Conservation (phyloP, 2,113 vertebrate species). For the Herpailurus yagouaroundi region DNA sequence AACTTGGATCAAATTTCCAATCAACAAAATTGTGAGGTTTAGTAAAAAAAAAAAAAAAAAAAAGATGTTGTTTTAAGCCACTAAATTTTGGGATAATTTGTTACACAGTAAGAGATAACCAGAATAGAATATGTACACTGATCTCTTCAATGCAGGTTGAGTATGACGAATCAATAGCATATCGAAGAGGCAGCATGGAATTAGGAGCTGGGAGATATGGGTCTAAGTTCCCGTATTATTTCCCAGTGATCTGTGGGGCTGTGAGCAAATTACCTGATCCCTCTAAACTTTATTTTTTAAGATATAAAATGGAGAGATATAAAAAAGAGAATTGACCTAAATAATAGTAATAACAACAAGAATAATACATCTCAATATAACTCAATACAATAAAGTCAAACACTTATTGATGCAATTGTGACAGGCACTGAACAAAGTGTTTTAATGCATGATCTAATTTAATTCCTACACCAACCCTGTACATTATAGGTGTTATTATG, state of each 20-base stretch:
- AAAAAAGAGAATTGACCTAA: not conserved
- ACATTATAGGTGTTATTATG: not conserved
- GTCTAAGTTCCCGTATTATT: not conserved
- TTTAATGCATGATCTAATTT: not conserved
- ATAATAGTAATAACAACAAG: not conserved
- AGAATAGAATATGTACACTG: not conserved
- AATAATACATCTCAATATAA: not conserved
- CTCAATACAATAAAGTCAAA: not conserved
- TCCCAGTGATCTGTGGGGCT: not conserved
- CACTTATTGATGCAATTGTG: not conserved
- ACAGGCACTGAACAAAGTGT: not conserved
- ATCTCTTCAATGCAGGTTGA: not conserved
- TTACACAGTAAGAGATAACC: not conserved
- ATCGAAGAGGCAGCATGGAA: not conserved
- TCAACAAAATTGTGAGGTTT: not conserved
- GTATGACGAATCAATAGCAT: not conserved
- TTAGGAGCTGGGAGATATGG: not conserved
- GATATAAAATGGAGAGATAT: not conserved
- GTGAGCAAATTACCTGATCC: not conserved
- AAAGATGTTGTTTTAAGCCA: not conserved
- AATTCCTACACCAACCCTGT: not conserved
- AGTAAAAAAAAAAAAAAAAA: not conserved
- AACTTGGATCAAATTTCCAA: not conserved
- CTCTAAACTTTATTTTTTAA: not conserved
- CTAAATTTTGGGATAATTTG: not conserved